These are phyloP conservation scores for Aphelocoma californica DNA, from an alignment of 2,797 vertebrate genomes.

Conservation along the genomic window DNA sequence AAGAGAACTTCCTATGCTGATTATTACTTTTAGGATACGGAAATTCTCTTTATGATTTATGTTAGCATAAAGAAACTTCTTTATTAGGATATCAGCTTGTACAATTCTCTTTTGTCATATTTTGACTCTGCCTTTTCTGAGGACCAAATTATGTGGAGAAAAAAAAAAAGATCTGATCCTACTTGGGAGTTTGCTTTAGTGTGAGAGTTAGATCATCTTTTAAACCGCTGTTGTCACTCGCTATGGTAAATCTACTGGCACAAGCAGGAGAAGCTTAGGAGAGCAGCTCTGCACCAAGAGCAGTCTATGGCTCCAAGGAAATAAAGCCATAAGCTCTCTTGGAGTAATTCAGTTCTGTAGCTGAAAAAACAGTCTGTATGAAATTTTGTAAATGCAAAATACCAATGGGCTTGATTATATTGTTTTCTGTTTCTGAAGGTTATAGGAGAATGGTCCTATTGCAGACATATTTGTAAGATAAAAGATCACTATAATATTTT, in stretches of 20 bases:
- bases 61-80: not conserved
- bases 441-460: not conserved
- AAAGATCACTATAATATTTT: conserved; percentile 19
- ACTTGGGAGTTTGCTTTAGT: not conserved
- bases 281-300: not conserved
- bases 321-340: not conserved
- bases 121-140: not conserved
- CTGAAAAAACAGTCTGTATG: not conserved
- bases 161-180: not conserved
- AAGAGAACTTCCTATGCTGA: not conserved
- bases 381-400: not conserved
- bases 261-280: not conserved
- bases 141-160: not conserved
- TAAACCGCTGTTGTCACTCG: not conserved
- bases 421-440: conserved; percentile 3
- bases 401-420: not conserved
- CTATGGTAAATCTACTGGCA: not conserved
- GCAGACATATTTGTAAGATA: conserved; percentile 22
- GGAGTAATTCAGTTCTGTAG: not conserved
- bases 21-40: not conserved
- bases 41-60: not conserved
- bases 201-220: not conserved
- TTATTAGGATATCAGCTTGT: not conserved
- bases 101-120: not conserved
- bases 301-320: not conserved